phyloP scores from a whole-genome alignment of 2,888 invertebrate genomes.

The Acronicta psi region DNA sequence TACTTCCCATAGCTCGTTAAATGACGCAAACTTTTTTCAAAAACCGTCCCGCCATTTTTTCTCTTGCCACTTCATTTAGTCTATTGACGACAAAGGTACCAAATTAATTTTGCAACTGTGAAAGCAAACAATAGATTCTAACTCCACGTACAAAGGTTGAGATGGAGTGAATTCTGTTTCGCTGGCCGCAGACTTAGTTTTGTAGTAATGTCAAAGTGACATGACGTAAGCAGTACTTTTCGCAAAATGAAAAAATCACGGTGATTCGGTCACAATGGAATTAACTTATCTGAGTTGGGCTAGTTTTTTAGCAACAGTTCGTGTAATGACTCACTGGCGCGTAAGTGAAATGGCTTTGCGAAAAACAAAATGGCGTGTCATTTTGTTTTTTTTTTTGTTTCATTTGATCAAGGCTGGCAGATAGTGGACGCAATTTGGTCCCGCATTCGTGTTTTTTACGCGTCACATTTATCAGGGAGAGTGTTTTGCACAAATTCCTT shows the following conservation, averaged over 20 bases:
- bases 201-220: conserved; percentile 35
- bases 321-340: conserved; percentile 39
- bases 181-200: conserved; percentile 9
- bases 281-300: conserved; percentile 42
- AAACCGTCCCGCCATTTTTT: conserved; percentile 45
- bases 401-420: conserved; percentile 23
- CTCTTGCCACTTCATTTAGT: conserved; percentile 53
- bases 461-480: conserved; percentile 33
- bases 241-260: conserved; percentile 43
- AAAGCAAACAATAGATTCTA: conserved; percentile 7
- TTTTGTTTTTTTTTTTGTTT: conserved; percentile 35
- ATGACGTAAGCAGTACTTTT: conserved; percentile 46
- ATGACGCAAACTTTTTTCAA: conserved; percentile 33
- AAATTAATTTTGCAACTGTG: conserved; percentile 4
- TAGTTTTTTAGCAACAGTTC: conserved; percentile 32
- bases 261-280: conserved; percentile 46
- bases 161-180: not conserved
- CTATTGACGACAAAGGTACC: conserved; percentile 39
- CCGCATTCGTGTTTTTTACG: conserved; percentile 28
- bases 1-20: conserved; percentile 42
- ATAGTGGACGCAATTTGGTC: conserved; percentile 43
- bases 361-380: conserved; percentile 48
- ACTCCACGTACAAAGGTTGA: conserved; percentile 2
- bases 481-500: conserved; percentile 1
- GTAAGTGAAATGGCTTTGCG: conserved; percentile 43